Conservation (phyloP, 2,113 vertebrate genomes). For the Colinus virginianus region DNA sequence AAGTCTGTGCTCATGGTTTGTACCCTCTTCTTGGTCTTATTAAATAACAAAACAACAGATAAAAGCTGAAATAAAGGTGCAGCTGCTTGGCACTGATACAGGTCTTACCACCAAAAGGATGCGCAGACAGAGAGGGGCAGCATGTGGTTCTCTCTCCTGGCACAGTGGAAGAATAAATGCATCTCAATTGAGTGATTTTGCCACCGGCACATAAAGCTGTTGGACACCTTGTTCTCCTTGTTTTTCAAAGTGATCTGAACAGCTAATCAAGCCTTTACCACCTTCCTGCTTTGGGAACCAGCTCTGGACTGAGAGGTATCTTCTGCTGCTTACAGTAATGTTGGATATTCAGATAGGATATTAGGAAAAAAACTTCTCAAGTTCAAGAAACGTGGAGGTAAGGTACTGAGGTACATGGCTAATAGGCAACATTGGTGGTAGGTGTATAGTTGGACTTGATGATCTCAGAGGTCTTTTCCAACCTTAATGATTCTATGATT, state of each 20-base stretch:
- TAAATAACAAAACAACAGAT: constrained; percentile 36
- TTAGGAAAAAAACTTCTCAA: too few relatives aligned
- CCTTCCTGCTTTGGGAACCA: neutral
- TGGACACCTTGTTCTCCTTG: neutral
- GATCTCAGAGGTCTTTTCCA: too few relatives aligned
- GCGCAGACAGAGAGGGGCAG: neutral
- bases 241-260: neutral
- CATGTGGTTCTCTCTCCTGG: neutral
- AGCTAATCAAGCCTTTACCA: neutral
- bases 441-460: too few relatives aligned
- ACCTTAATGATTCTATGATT: too few relatives aligned
- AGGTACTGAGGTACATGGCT: too few relatives aligned
- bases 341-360: neutral
- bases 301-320: neutral
- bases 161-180: neutral
- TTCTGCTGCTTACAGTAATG: neutral
- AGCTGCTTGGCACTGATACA: neutral
- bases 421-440: too few relatives aligned
- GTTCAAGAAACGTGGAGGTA: too few relatives aligned
- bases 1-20: neutral
- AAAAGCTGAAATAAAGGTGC: constrained; percentile 28
- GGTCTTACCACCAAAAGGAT: neutral
- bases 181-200: neutral
- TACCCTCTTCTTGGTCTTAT: neutral
- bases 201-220: neutral